Percentiles rank a stretch among this genome's conserved stretches.
These are phyloP conservation scores for Sitophilus oryzae DNA, from an alignment of 1,140 invertebrate species.

Conservation along the genomic window DNA sequence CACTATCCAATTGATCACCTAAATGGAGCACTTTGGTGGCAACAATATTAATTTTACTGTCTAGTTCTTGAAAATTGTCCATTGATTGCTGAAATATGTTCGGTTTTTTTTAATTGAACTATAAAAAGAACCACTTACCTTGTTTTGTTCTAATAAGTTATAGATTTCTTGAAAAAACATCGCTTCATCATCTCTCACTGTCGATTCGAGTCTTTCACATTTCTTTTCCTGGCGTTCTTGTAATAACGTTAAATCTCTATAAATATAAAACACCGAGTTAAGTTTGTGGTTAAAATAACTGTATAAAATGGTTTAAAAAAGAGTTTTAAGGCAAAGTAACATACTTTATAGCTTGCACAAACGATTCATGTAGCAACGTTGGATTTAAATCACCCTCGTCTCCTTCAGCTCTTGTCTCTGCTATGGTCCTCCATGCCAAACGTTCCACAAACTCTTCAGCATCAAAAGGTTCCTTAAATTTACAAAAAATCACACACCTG, in stretches of 20 bases:
- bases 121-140: constrained; percentile 50
- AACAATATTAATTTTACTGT: constrained; percentile 93
- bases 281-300: not conserved
- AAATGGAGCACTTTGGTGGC: constrained; percentile 96
- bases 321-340: too few relatives aligned
- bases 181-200: constrained; percentile 81
- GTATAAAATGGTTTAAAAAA: too few relatives aligned
- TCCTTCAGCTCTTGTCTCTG: constrained; percentile 61
- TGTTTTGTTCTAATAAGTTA: constrained; percentile 82
- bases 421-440: constrained; percentile 88
- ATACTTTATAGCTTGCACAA: constrained; percentile 83
- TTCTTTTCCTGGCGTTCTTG: constrained; percentile 82
- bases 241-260: constrained; percentile 65
- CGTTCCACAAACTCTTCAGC: constrained; percentile 96
- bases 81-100: constrained; percentile 62
- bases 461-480: constrained; percentile 82
- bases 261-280: constrained; percentile 23
- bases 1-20: constrained; percentile 94
- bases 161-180: constrained; percentile 74
- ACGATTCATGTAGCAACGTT: constrained; percentile 79
- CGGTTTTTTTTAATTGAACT: too few relatives aligned
- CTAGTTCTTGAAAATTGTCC: constrained; percentile 84
- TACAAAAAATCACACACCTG: too few relatives aligned
- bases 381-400: constrained; percentile 66
- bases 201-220: constrained; percentile 77